phyloP scores from a whole-genome alignment of 2,888 invertebrate species.

The Agrochola lota region DNA sequence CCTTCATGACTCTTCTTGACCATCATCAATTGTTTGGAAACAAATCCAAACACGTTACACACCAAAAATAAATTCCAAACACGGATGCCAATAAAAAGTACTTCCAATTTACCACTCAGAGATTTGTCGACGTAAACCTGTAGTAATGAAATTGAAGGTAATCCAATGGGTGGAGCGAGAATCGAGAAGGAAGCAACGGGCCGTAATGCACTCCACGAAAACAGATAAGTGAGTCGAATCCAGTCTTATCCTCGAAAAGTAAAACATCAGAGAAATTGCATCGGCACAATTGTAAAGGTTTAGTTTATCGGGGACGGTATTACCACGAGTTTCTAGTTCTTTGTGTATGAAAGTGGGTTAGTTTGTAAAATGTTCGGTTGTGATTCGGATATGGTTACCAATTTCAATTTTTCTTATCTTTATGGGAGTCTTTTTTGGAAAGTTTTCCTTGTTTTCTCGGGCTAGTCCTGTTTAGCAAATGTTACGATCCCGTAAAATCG shows the following conservation, averaged over 20 bases:
- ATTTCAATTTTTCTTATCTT: conserved; percentile 42
- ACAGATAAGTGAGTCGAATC: conserved; percentile 71
- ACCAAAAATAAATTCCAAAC: conserved; percentile 15
- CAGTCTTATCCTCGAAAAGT: conserved; percentile 64
- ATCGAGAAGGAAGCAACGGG: conserved; percentile 65
- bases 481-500: conserved; percentile 1
- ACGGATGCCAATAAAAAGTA: conserved; percentile 41
- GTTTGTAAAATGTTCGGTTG: conserved; percentile 18
- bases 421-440: conserved; percentile 8
- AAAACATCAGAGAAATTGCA: conserved; percentile 67
- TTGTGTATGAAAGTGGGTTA: conserved; percentile 33
- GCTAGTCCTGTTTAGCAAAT: not conserved
- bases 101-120: conserved; percentile 48
- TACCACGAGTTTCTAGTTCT: conserved; percentile 32
- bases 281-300: conserved; percentile 58
- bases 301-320: conserved; percentile 28
- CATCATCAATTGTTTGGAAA: not conserved
- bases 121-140: conserved; percentile 53
- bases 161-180: conserved; percentile 65
- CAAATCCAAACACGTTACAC: conserved; percentile 9
- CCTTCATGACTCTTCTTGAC: not conserved
- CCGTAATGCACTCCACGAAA: conserved; percentile 71
- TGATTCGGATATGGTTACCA: conserved; percentile 29
- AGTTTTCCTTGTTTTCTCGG: conserved; percentile 14
- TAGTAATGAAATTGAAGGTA: conserved; percentile 69